Conservation (phyloP, 2,113 vertebrate genomes). For the Brachyhypopomus gauderio region DNA sequence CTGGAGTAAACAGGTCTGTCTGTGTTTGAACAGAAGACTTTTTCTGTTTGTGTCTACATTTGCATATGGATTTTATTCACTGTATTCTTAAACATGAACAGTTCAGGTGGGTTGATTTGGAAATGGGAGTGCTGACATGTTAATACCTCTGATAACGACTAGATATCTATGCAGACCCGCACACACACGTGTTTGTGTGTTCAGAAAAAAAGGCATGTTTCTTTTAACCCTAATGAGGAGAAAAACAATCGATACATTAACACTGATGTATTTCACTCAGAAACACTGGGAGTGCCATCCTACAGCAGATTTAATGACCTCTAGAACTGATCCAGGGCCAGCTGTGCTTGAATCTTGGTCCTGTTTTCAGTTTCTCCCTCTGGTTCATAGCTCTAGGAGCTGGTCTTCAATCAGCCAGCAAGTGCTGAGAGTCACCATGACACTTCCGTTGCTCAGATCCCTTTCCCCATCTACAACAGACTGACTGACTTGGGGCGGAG, state of each 20-base stretch:
- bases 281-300: slow-evolving; percentile 60
- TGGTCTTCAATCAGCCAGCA: neutral
- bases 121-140: slow-evolving; percentile 46
- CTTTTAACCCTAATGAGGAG: slow-evolving; percentile 47
- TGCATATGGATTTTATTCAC: slow-evolving; percentile 6
- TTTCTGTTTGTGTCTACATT: neutral
- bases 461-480: too few relatives aligned
- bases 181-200: slow-evolving; percentile 46
- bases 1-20: too few relatives aligned
- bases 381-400: slow-evolving; percentile 42
- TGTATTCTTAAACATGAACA: slow-evolving; percentile 40
- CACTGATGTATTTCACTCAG: slow-evolving; percentile 26
- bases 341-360: slow-evolving; percentile 29
- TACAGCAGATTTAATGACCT: slow-evolving; percentile 55
- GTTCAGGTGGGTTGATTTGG: slow-evolving; percentile 40
- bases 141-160: slow-evolving; percentile 71
- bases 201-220: slow-evolving; percentile 40
- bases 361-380: slow-evolving; percentile 57
- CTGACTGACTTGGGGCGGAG: too few relatives aligned
- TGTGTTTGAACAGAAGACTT: neutral
- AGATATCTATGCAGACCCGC: slow-evolving; percentile 75
- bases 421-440: neutral
- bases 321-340: slow-evolving; percentile 41
- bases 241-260: slow-evolving; percentile 23
- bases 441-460: too few relatives aligned